Evolutionary conservation across 2,113 vertebrate species (phyloP).

Genomic region (Sialia sialis): DNA sequence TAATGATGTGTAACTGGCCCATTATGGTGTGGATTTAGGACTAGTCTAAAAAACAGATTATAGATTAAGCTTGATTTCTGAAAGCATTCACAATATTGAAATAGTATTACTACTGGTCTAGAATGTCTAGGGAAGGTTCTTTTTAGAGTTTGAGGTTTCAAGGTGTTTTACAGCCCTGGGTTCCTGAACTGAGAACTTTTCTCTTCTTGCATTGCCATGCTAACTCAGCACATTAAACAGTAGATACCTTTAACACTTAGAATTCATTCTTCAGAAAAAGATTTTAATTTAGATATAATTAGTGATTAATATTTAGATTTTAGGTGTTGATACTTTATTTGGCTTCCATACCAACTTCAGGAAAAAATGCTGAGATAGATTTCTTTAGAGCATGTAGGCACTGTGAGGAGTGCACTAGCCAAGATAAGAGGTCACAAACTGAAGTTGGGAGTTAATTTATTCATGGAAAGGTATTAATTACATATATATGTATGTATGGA

Average conservation of each 20-base stretch:
- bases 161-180: not conserved
- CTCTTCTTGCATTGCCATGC: not conserved
- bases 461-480: not conserved
- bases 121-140: not conserved
- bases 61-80: not conserved
- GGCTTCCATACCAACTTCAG: not conserved
- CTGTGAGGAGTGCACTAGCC: not conserved
- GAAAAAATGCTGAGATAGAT: not conserved
- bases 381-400: fast-evolving
- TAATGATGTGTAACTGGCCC: not conserved
- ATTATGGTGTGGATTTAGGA: not conserved
- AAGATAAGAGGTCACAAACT: not conserved
- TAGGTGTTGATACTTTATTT: not conserved
- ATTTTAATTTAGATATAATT: not conserved
- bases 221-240: not conserved
- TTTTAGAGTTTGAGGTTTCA: not conserved
- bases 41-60: not conserved
- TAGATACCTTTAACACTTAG: not conserved
- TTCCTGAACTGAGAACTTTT: not conserved
- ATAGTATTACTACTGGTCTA: not conserved
- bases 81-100: not conserved
- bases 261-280: no score
- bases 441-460: not conserved
- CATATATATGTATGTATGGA: not conserved
- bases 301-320: not conserved